Evolutionary conservation across 1,140 invertebrate genomes (phyloP).

Genomic region (Ceratina australensis): DNA sequence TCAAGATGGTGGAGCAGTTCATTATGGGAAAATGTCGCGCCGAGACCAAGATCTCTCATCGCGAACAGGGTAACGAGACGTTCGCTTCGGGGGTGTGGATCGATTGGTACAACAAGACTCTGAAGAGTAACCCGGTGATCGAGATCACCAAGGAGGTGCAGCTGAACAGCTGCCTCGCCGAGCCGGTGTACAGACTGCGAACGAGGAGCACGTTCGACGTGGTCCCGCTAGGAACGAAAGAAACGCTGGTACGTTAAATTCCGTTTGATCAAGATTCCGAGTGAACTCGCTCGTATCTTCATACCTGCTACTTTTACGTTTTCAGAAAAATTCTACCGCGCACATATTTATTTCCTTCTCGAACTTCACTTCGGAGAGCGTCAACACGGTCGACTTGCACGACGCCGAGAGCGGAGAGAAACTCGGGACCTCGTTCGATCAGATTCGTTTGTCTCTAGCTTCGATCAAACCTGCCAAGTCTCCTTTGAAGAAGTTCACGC

Average conservation of each 20-base stretch:
- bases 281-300: no score
- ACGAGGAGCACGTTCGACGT: conserved; percentile 44
- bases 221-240: conserved; percentile 56
- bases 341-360: conserved; percentile 41
- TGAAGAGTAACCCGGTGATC: neutral
- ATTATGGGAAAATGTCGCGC: conserved; percentile 71
- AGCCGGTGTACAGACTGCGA: conserved; percentile 58
- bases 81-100: neutral
- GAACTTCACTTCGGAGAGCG: conserved; percentile 54
- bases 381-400: conserved; percentile 33
- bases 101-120: neutral
- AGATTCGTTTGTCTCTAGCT: conserved; percentile 10
- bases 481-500: neutral
- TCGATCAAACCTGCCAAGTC: neutral
- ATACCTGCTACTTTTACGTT: no score
- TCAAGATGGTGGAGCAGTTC: conserved; percentile 70
- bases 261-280: no score
- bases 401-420: neutral
- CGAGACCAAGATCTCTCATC: conserved; percentile 64
- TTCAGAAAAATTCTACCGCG: conserved; percentile 1
- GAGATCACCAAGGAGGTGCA: conserved; percentile 62
- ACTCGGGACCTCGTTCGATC: neutral
- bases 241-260: conserved; percentile 66
- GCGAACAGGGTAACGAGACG: conserved; percentile 40
- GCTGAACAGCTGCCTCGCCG: conserved; percentile 62